These are phyloP conservation scores for Pentalonia nigronervosa DNA, from an alignment of 1,140 invertebrate species.

Conservation along the genomic window DNA sequence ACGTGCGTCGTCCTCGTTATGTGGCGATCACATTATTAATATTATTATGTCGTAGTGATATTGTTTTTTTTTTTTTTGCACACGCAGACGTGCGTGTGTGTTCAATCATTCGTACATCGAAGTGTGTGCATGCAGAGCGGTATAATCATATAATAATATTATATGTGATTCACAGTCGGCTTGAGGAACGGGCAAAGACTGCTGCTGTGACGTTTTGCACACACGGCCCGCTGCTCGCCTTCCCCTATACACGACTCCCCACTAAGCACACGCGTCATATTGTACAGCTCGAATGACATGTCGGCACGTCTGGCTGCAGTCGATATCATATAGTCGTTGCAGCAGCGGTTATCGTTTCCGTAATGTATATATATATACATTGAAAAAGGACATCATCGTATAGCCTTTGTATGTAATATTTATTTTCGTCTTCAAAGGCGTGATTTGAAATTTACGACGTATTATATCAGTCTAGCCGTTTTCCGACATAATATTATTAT, in stretches of 20 bases:
- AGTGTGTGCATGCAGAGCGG: not conserved
- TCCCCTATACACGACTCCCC: not conserved
- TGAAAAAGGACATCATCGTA: not conserved
- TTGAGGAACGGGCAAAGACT: not conserved
- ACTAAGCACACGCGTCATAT: not conserved
- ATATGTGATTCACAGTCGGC: not conserved
- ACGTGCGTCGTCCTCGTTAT: not conserved
- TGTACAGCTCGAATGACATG: not conserved
- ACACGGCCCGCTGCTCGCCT: not conserved
- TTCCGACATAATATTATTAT: not conserved
- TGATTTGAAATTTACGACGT: not conserved
- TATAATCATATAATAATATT: not conserved
- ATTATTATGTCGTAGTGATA: slow-evolving; percentile 4
- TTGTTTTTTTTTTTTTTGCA: not conserved
- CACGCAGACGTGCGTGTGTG: not conserved
- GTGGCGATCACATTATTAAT: not conserved
- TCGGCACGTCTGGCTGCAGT: not conserved
- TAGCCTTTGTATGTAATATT: not conserved
- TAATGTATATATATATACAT: no score
- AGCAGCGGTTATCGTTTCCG: not conserved
- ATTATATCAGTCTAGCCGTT: not conserved
- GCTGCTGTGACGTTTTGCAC: not conserved
- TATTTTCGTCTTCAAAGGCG: not conserved
- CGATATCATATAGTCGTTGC: not conserved
- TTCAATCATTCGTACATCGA: not conserved